A percentile compares a stretch with the other conserved stretches of the same genome.
Conservation (phyloP, 2,797 vertebrate genomes). For the Peromyscus nudipes region DNA sequence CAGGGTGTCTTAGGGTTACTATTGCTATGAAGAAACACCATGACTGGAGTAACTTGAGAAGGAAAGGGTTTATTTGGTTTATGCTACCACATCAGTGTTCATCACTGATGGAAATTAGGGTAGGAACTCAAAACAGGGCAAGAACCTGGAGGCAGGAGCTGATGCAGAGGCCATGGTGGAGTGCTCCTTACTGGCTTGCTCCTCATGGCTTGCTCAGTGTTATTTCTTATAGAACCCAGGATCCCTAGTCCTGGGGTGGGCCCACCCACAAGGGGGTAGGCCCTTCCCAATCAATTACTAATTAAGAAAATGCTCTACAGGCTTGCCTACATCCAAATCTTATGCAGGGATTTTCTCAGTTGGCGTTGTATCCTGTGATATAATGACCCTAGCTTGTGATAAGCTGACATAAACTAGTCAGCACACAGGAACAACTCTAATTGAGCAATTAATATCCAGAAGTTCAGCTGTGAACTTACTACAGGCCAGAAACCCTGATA, state of each 20-base stretch:
- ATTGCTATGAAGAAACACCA: neutral
- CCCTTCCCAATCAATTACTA: neutral
- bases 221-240: neutral
- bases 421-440: neutral
- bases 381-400: neutral
- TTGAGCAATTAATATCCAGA: neutral
- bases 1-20: neutral
- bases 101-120: too few species aligned
- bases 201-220: neutral
- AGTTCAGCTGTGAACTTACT: neutral
- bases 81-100: neutral
- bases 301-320: neutral
- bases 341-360: neutral
- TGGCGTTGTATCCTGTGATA: neutral
- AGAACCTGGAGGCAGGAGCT: neutral
- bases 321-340: neutral
- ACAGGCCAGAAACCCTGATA: neutral
- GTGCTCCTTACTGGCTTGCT: neutral
- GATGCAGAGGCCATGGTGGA: too few species aligned
- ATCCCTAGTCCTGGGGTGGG: neutral
- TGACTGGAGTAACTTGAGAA: neutral
- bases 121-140: neutral
- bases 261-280: accelerated
- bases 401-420: neutral
- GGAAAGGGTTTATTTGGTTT: neutral